Conservation (phyloP, 2,888 invertebrate species). For the Caenorhabditis drosophilae region DNA sequence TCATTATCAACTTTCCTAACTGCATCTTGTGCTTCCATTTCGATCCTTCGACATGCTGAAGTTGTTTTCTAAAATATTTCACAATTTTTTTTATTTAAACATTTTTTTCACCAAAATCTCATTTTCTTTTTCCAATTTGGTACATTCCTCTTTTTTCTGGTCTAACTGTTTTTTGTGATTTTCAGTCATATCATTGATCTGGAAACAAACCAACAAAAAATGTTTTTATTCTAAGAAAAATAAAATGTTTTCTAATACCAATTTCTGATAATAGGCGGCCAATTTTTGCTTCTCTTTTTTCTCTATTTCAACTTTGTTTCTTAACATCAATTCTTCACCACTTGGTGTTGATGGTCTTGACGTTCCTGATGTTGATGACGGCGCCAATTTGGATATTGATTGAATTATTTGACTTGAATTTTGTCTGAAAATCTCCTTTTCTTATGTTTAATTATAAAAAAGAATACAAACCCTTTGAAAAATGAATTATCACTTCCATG, state of each 20-base stretch:
- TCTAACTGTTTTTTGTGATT: conserved; percentile 4
- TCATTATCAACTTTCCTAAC: background rate
- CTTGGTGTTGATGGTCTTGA: conserved; percentile 12
- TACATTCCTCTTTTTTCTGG: background rate
- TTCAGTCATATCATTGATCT: conserved; percentile 9
- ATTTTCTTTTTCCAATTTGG: conserved; percentile 10
- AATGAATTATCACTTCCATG: conserved; percentile 16
- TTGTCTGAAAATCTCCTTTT: background rate
- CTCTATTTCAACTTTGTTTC: conserved; percentile 29
- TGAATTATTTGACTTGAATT: no score
- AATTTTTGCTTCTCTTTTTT: conserved; percentile 13
- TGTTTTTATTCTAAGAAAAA: no score
- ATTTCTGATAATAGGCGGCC: conserved; percentile 15
- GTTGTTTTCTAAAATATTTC: no score
- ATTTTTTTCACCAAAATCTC: conserved; percentile 9
- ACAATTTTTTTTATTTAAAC: no score
- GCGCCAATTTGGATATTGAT: background rate
- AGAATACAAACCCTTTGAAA: conserved; percentile 1
- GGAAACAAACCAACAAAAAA: no score
- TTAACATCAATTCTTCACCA: conserved; percentile 35
- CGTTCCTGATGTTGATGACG: conserved; percentile 1
- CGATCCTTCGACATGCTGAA: no score
- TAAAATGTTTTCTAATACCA: no score
- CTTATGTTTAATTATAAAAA: no score
- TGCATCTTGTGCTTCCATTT: no score